These are phyloP conservation scores for Erythrocercus mccallii DNA, from an alignment of 2,113 vertebrate species.

Conservation along the genomic window DNA sequence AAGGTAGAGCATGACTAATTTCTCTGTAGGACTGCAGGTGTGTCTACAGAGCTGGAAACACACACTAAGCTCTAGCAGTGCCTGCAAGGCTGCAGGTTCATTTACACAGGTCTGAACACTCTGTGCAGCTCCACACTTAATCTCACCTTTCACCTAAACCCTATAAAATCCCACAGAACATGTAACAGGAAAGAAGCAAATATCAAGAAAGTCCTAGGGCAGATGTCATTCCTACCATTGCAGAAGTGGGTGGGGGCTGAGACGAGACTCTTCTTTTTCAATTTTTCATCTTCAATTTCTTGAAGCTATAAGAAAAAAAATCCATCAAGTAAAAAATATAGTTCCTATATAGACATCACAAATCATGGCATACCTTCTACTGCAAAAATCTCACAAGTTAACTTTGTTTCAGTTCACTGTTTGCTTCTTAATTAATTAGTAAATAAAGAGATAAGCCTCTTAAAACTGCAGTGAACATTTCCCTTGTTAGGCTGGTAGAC, in stretches of 20 bases:
- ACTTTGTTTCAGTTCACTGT: neutral
- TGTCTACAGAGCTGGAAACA: neutral
- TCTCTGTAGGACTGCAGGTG: neutral
- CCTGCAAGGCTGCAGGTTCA: neutral
- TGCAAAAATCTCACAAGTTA: neutral
- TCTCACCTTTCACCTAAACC: neutral
- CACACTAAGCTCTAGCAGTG: neutral
- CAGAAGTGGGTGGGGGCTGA: neutral
- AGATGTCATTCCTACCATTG: neutral
- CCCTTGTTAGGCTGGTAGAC: neutral
- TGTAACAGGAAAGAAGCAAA: neutral
- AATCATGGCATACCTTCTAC: neutral
- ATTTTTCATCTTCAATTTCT: neutral
- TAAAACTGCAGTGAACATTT: neutral
- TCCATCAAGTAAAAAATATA: neutral
- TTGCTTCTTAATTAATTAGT: neutral
- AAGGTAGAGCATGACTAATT: neutral
- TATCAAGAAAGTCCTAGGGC: neutral
- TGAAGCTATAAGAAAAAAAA: neutral
- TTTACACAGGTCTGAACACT: neutral
- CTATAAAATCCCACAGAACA: neutral
- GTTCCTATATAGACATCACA: neutral
- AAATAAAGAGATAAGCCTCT: neutral
- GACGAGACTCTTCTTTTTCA: neutral
- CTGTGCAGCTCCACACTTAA: neutral